phyloP scores from a whole-genome alignment of 2,113 vertebrate genomes.

The Podilymbus podiceps region DNA sequence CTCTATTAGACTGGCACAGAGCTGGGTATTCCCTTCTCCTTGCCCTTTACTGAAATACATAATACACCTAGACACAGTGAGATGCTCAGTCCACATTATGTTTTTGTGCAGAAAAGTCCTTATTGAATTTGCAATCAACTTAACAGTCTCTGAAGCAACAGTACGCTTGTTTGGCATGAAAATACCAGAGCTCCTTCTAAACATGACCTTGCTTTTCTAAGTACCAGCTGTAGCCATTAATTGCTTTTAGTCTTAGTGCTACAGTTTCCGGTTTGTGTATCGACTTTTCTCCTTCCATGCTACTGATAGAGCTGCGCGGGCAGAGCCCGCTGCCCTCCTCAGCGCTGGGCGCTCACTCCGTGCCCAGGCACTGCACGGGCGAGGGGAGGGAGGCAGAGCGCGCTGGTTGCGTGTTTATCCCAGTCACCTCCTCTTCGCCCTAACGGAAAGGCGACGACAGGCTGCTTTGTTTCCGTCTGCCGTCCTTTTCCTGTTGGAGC shows the following conservation, averaged over 20 bases:
- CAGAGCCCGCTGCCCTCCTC: no score
- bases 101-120: neutral
- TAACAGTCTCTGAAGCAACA: neutral
- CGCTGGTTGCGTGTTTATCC: neutral
- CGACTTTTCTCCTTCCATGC: neutral
- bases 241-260: neutral
- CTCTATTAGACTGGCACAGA: neutral
- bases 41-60: neutral
- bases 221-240: neutral
- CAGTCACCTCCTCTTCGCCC: neutral
- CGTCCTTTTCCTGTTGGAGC: neutral
- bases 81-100: neutral
- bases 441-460: neutral
- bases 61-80: neutral
- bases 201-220: neutral
- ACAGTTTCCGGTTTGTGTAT: neutral
- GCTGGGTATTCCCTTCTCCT: neutral
- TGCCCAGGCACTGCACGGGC: neutral
- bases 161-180: neutral
- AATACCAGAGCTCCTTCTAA: neutral
- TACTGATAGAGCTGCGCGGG: no score
- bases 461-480: neutral
- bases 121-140: neutral
- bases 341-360: neutral
- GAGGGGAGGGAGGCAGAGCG: neutral